Evolutionary conservation across 1,140 invertebrate species (phyloP), one percentile per base, ranked within the genome.

Genomic region (Nephila pilipes): DNA sequence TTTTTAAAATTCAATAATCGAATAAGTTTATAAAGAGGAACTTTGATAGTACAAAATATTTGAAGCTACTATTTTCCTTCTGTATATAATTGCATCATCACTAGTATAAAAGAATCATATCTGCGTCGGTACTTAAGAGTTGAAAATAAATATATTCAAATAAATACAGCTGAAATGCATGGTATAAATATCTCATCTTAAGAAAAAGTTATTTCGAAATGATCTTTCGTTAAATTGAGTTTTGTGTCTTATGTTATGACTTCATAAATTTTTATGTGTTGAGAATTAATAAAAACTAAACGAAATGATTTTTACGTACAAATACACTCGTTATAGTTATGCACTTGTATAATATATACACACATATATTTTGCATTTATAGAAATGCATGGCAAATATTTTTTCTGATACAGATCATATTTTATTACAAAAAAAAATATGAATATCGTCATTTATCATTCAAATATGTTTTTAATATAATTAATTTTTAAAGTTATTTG

Each of bases 151-250:
- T 87, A 87, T 63, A 60, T 87, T 36, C 83, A 87, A 25, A 55
- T 46, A 87, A 60, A 54, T 60, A 25, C 57, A 29, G 60, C 58
- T 36, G 38, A 25, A 36, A 57, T 60, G 57, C 85, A 87, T 87
- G 60, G 36, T 87, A 87, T 87, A 87, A 87, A 87, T 87, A 87
- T 60, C 14, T 87, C 85, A 87, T 87, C 55, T n/a, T 25, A 75
- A 75, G 18, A 18, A 75, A 32, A 75, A 75, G 29, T 32, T 75
- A 32, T 32, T 75, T 75, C 20, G 46, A 54, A 22, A 81, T 25
- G 36, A 81, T 46, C 46, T 81, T 81, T 54, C 46, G 6, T 1
- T 3, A 25, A 54, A 46, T 54, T 10, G 3, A 46, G 46, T 25
- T 3, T 10, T 55, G 54, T 25, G 22, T 55, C 10, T 16, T 10